Conservation (phyloP, 2,113 vertebrate genomes). For the Tragelaphus strepsiceros region DNA sequence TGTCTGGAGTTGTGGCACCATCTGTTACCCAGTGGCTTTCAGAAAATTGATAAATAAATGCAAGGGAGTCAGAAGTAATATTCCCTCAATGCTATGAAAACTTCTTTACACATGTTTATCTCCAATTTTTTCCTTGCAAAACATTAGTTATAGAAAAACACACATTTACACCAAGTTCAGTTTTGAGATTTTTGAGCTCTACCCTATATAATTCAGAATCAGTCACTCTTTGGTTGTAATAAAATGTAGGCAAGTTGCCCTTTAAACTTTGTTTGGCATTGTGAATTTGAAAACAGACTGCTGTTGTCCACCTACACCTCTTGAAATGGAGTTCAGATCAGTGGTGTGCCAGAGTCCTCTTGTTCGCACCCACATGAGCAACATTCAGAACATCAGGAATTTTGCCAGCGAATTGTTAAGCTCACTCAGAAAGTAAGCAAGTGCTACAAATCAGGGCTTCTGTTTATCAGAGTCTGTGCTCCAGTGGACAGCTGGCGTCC, state of each 20-base stretch:
- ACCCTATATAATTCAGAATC: not conserved
- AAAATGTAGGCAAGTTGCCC: not conserved
- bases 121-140: not conserved
- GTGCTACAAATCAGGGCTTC: not conserved
- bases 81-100: not conserved
- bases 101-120: not conserved
- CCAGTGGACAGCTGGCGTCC: not conserved
- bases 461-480: not conserved
- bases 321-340: not conserved
- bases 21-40: not conserved
- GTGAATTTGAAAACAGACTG: not conserved
- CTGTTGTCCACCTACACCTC: not conserved
- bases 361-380: not conserved
- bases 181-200: not conserved
- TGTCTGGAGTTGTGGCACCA: not conserved
- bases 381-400: not conserved
- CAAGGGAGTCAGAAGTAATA: not conserved
- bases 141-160: not conserved
- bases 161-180: not conserved
- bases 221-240: not conserved
- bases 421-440: not conserved
- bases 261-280: not conserved
- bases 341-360: not conserved
- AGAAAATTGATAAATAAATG: not conserved
- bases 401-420: not conserved